Conservation (phyloP, 1,140 invertebrate species). For the Drosophila santomea region DNA sequence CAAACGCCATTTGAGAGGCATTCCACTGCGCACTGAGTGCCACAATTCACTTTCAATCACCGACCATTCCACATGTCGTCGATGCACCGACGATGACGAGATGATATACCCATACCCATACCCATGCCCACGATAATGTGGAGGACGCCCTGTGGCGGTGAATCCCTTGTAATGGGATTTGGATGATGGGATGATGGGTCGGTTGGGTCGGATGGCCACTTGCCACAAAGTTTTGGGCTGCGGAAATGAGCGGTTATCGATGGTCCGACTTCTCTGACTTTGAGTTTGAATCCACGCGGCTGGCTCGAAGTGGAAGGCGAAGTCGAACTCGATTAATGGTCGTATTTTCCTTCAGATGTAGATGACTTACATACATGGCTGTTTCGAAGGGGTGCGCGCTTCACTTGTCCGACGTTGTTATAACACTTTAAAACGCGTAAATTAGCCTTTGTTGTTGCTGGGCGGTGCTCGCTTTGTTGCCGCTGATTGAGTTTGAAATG, state of each 20-base stretch:
- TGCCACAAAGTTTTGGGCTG: slow-evolving; percentile 31
- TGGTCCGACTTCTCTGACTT: slow-evolving; percentile 1
- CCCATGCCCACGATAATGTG: neutral
- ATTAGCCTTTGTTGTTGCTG: slow-evolving; percentile 53
- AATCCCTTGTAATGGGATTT: slow-evolving; percentile 56
- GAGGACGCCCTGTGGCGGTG: slow-evolving; percentile 52
- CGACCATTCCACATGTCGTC: slow-evolving; percentile 39
- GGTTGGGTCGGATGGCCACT: slow-evolving; percentile 43
- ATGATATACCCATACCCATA: neutral
- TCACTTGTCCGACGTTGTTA: slow-evolving; percentile 54
- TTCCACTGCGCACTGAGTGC: slow-evolving; percentile 38
- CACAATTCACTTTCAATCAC: slow-evolving; percentile 72
- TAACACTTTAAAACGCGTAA: slow-evolving; percentile 74
- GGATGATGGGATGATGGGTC: slow-evolving; percentile 12
- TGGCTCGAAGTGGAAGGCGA: no score
- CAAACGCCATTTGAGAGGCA: slow-evolving; percentile 11
- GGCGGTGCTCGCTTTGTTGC: slow-evolving; percentile 37
- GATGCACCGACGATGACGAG: slow-evolving; percentile 22
- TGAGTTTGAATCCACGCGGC: neutral
- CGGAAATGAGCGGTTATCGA: slow-evolving; percentile 73
- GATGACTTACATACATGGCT: slow-evolving; percentile 13
- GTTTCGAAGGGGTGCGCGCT: slow-evolving; percentile 15
- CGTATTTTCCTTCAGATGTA: slow-evolving; percentile 27
- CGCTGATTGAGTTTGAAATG: slow-evolving; percentile 67
- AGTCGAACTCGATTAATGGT: slow-evolving; percentile 48